phyloP scores from a whole-genome alignment of 2,888 invertebrate species.

The Exocentrus adspersus region DNA sequence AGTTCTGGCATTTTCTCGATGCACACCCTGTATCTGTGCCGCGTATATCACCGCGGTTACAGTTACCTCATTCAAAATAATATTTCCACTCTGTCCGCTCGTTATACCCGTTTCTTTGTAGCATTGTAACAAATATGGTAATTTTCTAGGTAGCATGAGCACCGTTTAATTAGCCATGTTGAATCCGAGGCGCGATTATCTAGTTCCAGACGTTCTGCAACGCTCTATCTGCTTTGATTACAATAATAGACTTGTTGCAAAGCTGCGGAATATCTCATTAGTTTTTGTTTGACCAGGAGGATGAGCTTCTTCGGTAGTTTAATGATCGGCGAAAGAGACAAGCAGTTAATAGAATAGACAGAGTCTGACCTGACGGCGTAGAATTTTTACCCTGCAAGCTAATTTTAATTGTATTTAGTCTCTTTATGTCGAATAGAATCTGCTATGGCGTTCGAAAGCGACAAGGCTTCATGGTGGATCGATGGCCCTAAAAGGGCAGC shows the following conservation, averaged over 20 bases:
- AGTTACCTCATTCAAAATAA: conserved; percentile 24
- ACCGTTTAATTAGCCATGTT: background rate
- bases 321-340: background rate
- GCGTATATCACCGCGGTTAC: conserved; percentile 21
- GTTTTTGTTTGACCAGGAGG: too few species aligned
- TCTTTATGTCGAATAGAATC: conserved; percentile 26
- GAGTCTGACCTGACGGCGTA: conserved; percentile 21
- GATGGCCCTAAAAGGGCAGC: conserved; percentile 50
- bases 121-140: conserved; percentile 5
- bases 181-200: conserved; percentile 2
- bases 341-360: background rate
- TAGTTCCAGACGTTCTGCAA: background rate
- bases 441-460: conserved; percentile 42
- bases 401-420: too few species aligned
- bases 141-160: background rate
- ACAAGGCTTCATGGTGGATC: background rate
- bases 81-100: background rate
- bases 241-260: background rate
- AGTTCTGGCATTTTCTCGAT: too few species aligned
- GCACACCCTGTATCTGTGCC: too few species aligned
- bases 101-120: conserved; percentile 13
- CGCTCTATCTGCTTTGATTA: background rate
- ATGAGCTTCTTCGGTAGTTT: too few species aligned
- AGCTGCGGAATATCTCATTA: too few species aligned
- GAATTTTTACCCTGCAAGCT: too few species aligned